Base-by-base conservation (phyloP, 2,113 vertebrate genomes). In the Labrus mixtus region DNA sequence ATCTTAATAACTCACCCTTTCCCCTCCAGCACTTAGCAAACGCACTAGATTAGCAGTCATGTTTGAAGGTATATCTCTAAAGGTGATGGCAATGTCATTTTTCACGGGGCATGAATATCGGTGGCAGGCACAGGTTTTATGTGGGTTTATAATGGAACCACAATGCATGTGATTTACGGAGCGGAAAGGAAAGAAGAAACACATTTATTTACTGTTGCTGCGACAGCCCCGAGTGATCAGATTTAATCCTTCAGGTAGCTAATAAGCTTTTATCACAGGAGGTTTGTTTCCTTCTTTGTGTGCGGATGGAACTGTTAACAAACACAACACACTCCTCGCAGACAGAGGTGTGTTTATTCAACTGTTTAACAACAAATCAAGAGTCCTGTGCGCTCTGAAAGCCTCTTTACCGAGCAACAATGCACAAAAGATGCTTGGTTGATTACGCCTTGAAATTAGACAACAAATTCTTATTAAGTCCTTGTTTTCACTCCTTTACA, bases 1-100 rank as follows among this genome's bases (percentile, higher is more conserved):
- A 95, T 95, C 95, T 96, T 96, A 96, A 96, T 95, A 95, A 96
- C 95, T 94, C 96, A 95, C 96, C 83, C 77, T 79, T 86, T 83
- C 66, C 71, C 82, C 81, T 73, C 66, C 20, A 87, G 84, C 82
- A 69, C 74, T 89, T 82, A 81, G 70, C 75, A 68, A 80, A 79
- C 16, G 45, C 78, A 61, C 77, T 23, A 72, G 74, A 89, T 91
- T 90, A 87, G 78, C 71, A 68, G 73, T 65, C 71, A 46, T 68
- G 58, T 87, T 84, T 79, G 83, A 79, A 84, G 78, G 80, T 84
- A 85, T 78, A 85, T 87, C 82, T 87, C 66, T 57, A 86, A 85
- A 90, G 88, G 88, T 88, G 83, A 83, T 25, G 19, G 57, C 84
- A 89, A 84, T 86, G 89, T 90, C 86, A 80, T 79, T 80, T 88